Evolutionary conservation across 1,140 invertebrate genomes (phyloP).

Genomic region (Nephila pilipes): DNA sequence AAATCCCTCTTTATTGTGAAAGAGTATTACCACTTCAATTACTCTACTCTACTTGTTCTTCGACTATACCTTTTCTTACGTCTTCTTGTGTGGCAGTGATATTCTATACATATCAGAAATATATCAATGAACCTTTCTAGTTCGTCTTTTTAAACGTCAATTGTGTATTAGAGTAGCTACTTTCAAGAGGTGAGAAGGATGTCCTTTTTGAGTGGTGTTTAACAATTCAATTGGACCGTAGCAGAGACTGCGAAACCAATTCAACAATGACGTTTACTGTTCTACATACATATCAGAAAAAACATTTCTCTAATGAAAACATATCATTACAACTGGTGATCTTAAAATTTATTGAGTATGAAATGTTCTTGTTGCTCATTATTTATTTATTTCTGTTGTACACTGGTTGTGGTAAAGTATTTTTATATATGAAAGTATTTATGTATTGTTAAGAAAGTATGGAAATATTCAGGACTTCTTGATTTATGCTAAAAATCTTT

Average conservation of each 20-base stretch:
- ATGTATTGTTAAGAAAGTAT: conserved; percentile 74
- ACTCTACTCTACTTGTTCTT: neutral
- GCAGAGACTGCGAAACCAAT: neutral
- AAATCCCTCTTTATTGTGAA: neutral
- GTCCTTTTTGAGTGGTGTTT: conserved; percentile 64
- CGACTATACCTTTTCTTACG: conserved; percentile 64
- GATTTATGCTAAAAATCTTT: conserved; percentile 54
- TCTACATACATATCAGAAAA: conserved; percentile 66
- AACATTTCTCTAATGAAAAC: conserved; percentile 72
- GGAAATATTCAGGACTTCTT: conserved; percentile 64
- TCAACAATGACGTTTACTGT: conserved; percentile 32
- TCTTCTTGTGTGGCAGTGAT: conserved; percentile 66
- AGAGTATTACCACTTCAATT: neutral
- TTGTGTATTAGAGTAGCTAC: conserved; percentile 61
- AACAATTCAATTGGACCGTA: conserved; percentile 52
- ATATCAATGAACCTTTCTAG: conserved; percentile 58
- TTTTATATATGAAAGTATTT: conserved; percentile 76
- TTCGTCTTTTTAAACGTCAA: conserved; percentile 64
- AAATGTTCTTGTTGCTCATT: conserved; percentile 76
- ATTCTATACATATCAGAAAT: conserved; percentile 74
- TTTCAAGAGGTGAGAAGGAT: neutral
- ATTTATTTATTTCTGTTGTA: conserved; percentile 76
- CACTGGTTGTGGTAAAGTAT: conserved; percentile 76
- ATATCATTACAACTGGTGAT: conserved; percentile 73
- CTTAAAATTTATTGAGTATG: conserved; percentile 74